Evolutionary conservation across 2,797 vertebrate species (phyloP).

Genomic region (Sorex maritimensis): DNA sequence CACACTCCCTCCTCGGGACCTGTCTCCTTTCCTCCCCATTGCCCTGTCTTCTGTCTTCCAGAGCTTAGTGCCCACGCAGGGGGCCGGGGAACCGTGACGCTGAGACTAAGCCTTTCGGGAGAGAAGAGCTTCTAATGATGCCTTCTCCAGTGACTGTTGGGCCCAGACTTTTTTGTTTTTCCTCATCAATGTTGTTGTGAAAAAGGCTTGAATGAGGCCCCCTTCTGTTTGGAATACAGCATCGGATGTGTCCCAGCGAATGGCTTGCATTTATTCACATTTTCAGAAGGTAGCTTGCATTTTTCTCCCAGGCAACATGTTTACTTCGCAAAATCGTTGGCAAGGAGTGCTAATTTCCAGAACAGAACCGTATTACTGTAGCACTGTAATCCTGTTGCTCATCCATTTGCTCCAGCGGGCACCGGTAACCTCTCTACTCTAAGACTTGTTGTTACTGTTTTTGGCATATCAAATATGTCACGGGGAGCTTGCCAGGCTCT

Average conservation of each 20-base stretch:
- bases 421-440: no score
- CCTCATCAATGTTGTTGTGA: not conserved
- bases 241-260: not conserved
- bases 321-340: constrained; percentile 16
- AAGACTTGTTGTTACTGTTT: no score
- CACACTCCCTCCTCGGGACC: not conserved
- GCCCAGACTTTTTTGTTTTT: not conserved
- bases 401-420: no score
- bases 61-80: no score
- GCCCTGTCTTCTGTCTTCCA: not conserved
- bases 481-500: no score
- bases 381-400: no score
- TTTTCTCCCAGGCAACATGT: not conserved
- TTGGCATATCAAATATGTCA: no score
- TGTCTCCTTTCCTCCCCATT: not conserved
- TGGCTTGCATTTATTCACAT: constrained; percentile 46
- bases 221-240: not conserved
- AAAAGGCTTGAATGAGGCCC: not conserved
- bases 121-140: not conserved
- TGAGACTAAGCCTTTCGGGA: not conserved
- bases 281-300: not conserved
- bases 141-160: not conserved
- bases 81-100: not conserved
- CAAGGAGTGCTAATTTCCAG: not conserved
- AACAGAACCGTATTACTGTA: not conserved